Evolutionary conservation across 2,888 invertebrate species (phyloP), one percentile per base, ranked within the genome.

Genomic region (Drosophila nr. medialis): DNA sequence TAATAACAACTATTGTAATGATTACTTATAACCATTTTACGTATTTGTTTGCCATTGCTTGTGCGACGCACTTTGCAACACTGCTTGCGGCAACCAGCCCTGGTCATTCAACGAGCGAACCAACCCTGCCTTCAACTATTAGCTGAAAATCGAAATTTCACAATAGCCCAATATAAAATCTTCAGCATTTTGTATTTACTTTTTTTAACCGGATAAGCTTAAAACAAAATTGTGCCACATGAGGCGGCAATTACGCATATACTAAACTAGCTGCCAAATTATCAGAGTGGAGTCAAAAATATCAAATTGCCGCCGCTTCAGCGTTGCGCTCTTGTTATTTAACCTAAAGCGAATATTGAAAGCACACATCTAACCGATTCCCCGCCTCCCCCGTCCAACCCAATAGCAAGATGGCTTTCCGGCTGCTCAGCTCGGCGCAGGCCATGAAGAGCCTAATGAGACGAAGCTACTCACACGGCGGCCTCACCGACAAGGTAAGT

Each of bases 341-440:
- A 85, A 86, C 85, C 88, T 87, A 83, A 74, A 81, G 74, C 56
- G 59, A 64, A 68, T 21, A 59, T 30, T 49, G 38, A 11, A 36
- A 45, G 45, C 67, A 40, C 40, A 49, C 63, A 45, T 24, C 15
- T 45, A 24, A 8, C 8, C 15, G 2, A 45, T 21, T 24, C n/a
- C 40, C 32, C 49, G 21, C 27, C n/a, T 6, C 40, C 34, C 67
- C 60, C 56, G 55, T 72, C 77, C 49, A 55, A 62, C 24, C 54
- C 56, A 65, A 58, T 42, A 65, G 58, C 59, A 69, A 64, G 68
- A 96, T 96, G 95, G 95, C 95, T 77, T 94, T 95, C 91, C 94
- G 95, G 90, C 92, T 96, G 77, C 91, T 95, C 68, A 94, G 93
- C 75, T 94, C 94, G 64, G 94, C 94, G 53, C 94, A 93, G 83